These are phyloP conservation scores for Aporrectodea caliginosa DNA, from an alignment of 1,140 invertebrate genomes.

Conservation along the genomic window DNA sequence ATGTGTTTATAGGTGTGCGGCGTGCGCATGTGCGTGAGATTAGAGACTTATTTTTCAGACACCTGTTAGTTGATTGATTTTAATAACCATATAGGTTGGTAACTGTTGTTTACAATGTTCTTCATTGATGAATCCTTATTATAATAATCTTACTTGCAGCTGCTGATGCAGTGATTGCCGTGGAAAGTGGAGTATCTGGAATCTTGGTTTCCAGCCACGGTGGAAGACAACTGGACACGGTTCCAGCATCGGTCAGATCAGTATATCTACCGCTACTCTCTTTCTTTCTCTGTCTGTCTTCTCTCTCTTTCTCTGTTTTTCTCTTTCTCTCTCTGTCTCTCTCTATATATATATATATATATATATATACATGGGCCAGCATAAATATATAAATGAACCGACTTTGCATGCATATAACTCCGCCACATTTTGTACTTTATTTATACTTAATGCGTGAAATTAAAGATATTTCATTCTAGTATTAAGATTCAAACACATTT, in stretches of 20 bases:
- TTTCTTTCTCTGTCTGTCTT: no score
- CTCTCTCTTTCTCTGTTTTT: neutral
- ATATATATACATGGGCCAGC: no score
- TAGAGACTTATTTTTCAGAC: neutral
- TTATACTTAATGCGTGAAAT: no score
- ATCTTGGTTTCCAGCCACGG: conserved; percentile 91
- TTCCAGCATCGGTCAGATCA: conserved; percentile 68
- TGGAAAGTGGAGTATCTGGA: conserved; percentile 68
- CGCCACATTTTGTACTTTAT: no score
- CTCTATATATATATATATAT: neutral
- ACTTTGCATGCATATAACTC: no score
- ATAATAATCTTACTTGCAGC: conserved; percentile 63
- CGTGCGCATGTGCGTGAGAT: neutral
- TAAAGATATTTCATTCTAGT: no score
- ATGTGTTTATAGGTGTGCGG: neutral
- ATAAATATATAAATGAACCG: no score
- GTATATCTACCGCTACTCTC: neutral
- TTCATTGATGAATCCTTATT: neutral
- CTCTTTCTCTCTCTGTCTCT: neutral
- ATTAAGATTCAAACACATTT: no score
- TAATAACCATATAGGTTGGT: neutral
- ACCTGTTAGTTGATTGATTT: neutral
- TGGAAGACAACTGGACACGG: conserved; percentile 80
- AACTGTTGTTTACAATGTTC: neutral
- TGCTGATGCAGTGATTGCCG: conserved; percentile 76